Base-by-base conservation (phyloP, 2,888 invertebrate genomes). In the Busseola fusca region DNA sequence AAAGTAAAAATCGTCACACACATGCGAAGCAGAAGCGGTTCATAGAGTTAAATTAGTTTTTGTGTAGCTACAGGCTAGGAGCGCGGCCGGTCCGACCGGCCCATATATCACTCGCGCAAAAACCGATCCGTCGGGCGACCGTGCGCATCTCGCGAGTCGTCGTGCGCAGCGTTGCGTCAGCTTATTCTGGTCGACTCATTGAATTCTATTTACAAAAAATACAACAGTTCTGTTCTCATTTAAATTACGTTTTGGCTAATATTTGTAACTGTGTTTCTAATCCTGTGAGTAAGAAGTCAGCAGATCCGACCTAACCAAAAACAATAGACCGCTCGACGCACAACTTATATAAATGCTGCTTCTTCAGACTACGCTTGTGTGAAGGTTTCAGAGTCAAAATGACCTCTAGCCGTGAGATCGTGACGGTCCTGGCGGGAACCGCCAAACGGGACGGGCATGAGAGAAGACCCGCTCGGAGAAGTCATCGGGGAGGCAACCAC, bases 71-170 rank as follows among this genome's bases (percentile, higher is more conserved):
- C 74, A 25, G 37, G 30, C 57, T 57, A 59, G 78, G 64, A 57
- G 50, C 54, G 62, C 66, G 56, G 59, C 81, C 83, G 83, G 85
- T 78, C 69, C 25, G 74, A 74, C 85, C 84, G 72, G 86, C 62
- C 84, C 86, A 84, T 86, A 86, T 82, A 81, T 75, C 86, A 86
- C 86, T 67, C 66, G 76, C 72, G 76, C 85, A 86, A 86, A 84
- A 85, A 86, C 75, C 45, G 50, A 64, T 7, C 10, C 7, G 3
- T 57, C 34, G 27, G 25, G 21, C 54, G 40, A 9, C 54, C 42
- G 37, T 42, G 18, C 45, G 18, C 14, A 18, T 9, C 18, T 18
- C 34, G 59, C 59, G 9, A 21, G 14, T n/a, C 3, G n/a, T 27
- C 27, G 42, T 21, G 27, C 14, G 9, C 14, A 12, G 21, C 14